A percentile compares a stretch with the other conserved stretches of the same genome.
phyloP scores from a whole-genome alignment of 1,140 invertebrate species.

The Drosophila miranda region DNA sequence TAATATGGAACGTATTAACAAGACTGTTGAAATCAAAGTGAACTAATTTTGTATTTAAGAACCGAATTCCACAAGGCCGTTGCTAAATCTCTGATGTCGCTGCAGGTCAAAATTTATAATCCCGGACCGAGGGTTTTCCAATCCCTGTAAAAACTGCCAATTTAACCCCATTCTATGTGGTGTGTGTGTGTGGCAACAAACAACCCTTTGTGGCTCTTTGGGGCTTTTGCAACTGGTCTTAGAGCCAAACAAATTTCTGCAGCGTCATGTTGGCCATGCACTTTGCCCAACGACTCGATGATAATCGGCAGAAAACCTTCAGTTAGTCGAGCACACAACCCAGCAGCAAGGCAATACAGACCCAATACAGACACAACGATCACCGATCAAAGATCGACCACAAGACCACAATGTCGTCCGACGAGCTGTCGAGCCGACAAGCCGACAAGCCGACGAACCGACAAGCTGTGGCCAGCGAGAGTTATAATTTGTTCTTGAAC shows the following conservation, averaged over 20 bases:
- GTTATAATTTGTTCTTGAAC: constrained; percentile 46
- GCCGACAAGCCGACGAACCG: not conserved
- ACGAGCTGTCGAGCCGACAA: too few species aligned
- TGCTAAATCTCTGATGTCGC: too few species aligned
- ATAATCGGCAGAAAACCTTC: constrained; percentile 53
- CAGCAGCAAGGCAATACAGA: constrained; percentile 2
- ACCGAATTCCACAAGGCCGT: too few species aligned
- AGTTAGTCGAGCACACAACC: not conserved
- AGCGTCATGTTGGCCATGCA: constrained; percentile 54
- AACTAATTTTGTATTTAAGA: too few species aligned
- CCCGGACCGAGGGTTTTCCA: too few species aligned
- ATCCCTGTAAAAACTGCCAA: too few species aligned
- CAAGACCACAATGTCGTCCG: constrained; percentile 31
- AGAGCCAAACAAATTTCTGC: constrained; percentile 22
- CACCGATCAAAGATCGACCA: constrained; percentile 29
- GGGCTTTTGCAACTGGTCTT: too few species aligned
- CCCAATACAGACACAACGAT: not conserved
- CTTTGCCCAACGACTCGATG: constrained; percentile 42
- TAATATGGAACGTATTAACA: too few species aligned
- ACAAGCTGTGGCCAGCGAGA: constrained; percentile 26
- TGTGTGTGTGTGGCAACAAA: too few species aligned
- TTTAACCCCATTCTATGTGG: too few species aligned
- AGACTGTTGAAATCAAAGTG: too few species aligned
- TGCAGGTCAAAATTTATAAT: too few species aligned
- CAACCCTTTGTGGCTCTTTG: not conserved